Evolutionary conservation across 2,113 vertebrate species (phyloP), one percentile per base, ranked within the genome.

Genomic region (Colius striatus): DNA sequence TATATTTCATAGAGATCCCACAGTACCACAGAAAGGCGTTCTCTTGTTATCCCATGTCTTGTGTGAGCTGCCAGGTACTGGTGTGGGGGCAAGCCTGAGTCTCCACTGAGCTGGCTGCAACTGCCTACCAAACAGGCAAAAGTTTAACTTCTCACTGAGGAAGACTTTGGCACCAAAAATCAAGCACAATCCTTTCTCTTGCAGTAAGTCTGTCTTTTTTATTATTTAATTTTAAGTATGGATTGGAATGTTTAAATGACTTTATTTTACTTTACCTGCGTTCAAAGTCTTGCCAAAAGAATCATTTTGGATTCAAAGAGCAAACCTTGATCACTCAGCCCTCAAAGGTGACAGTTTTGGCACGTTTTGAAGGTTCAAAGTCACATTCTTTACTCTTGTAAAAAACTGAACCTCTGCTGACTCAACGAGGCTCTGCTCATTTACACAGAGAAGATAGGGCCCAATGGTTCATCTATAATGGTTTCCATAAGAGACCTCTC

Each of bases 291-390:
- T 87, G 53, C 53, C 0, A 4, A 81, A 94, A 72, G 16, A 87
- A 55, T 74, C 1, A 0, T 75, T 89, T 41, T 82, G 79, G 50
- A 92, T 79, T 50, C 29, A 75, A 78, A 86, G 53, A 73, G 32
- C 20, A 93, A 88, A 48, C 27, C 53, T 84, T 57, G 72, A 74
- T 88, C 48, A 53, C n/a, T 60, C 25, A 53, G 63, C 36, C 34
- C 45, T 93, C 2, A 2, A 61, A 95, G 82, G 90, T 78, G 93
- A 93, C 55, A 86, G 48, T 80, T 95, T 90, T 92, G 94, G 93
- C 90, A 78, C 1, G 0, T 71, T 75, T 80, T 18, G 57, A 78
- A 25, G 18, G 9, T 76, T 88, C 61, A 81, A 58, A 86, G 30
- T 0, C 18, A 29, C 43, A 45, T 90, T 86, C 72, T 92, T 91